Base-by-base conservation (phyloP, 2,113 vertebrate genomes). In the Gallinago jamesoni region DNA sequence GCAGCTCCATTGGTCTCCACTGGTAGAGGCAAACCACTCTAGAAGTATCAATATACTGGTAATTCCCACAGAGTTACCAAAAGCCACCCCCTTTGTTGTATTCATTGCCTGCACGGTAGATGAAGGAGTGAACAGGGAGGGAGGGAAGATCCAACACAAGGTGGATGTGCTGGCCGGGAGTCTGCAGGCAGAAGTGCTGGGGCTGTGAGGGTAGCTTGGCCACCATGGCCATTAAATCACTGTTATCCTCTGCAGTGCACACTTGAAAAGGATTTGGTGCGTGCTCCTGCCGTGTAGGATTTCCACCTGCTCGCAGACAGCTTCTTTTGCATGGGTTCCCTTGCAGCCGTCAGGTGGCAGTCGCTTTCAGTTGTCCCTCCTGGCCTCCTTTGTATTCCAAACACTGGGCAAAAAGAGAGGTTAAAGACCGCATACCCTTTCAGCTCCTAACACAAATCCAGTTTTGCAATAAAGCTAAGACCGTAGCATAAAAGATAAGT, bases 281-380 rank as follows among this genome's bases (percentile, higher is more conserved):
- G 21, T 55, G 68, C 1, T 41, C 0, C 21, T 55, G 28, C 22
- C 37, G 48, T 35, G 56, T 8, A 64, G 47, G 47, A 33, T 39
- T 73, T 64, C 14, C 67, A 52, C 15, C 19, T 64, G 30, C 64
- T 70, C 50, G 24, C 60, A 48, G 14, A 23, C 50, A 69, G 23
- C 14, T 10, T 25, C 19, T 33, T 92, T 63, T 50, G 13, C 19
- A 63, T 1, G 8, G 18, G 7, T 11, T 74, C 18, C 52, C 45
- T n/a, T 23, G 57, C 74, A 90, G 57, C 74, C 67, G 6, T 95
- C 70, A 76, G 89, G 43, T 90, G 93, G 91, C 87, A 90, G 93
- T 27, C 89, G 53, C 70, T 76, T 75, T 87, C 78, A 87, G 74
- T 41, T 37, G 70, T 90, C 53, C 19, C 37, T 67, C 31, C 59